A percentile compares a stretch with the other conserved stretches of the same genome.
phyloP scores from a whole-genome alignment of 2,888 invertebrate genomes.

The Acanthosepion lycidas region DNA sequence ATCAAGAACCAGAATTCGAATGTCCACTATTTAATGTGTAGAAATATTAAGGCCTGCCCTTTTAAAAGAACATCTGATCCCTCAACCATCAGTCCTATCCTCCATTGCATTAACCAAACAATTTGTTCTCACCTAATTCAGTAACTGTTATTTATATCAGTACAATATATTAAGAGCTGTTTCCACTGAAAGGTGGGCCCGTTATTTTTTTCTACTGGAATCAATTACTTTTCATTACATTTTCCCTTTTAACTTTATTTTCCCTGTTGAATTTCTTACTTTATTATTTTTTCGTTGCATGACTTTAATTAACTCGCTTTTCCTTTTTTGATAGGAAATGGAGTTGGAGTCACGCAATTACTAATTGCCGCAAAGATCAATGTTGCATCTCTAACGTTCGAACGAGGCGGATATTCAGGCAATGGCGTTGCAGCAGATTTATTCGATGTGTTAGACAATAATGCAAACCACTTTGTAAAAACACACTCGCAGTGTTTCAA shows the following conservation, averaged over 20 bases:
- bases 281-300: neutral
- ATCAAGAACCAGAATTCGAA: too few species aligned
- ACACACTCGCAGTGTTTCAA: too few species aligned
- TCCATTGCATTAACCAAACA: neutral
- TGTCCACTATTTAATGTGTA: too few species aligned
- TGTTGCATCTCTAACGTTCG: neutral
- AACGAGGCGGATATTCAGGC: neutral
- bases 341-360: neutral
- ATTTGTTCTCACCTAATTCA: neutral
- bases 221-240: neutral
- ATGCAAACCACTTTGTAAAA: too few species aligned
- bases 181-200: rapidly evolving
- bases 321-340: neutral
- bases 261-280: too few species aligned
- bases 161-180: neutral
- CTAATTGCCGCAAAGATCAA: neutral
- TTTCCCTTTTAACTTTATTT: neutral
- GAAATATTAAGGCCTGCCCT: too few species aligned
- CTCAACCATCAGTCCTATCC: neutral
- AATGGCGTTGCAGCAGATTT: neutral
- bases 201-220: neutral
- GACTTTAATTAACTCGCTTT: neutral
- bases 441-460: neutral
- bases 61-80: neutral
- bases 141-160: neutral